Conservation (phyloP, 2,113 vertebrate genomes). For the Abramis brama region DNA sequence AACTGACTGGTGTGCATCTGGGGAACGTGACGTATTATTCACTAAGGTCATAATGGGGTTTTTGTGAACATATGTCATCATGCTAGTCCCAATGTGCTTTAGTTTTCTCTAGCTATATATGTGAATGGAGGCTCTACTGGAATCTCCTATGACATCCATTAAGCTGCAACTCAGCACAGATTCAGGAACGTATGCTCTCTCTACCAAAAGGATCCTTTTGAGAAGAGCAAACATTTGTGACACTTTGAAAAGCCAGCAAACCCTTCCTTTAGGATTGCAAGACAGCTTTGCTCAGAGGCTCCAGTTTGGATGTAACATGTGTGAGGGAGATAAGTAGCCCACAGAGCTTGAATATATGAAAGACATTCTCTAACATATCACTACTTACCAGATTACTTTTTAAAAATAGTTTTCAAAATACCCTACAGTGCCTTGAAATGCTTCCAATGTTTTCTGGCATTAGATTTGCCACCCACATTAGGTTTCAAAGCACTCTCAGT, state of each 20-base stretch:
- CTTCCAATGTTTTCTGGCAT: constrained; percentile 26
- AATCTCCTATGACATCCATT: background rate
- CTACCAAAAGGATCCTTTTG: constrained; percentile 27
- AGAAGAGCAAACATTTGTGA: constrained; percentile 33
- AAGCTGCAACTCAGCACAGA: constrained; percentile 1
- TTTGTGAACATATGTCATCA: background rate
- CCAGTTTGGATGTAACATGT: constrained; percentile 26
- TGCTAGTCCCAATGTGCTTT: background rate
- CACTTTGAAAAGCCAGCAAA: constrained; percentile 25
- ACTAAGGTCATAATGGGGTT: background rate
- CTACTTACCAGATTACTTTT: constrained; percentile 33
- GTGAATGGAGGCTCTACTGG: background rate
- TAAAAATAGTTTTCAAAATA: constrained; percentile 32
- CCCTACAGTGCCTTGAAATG: constrained; percentile 17
- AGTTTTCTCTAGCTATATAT: background rate
- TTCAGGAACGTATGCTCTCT: background rate
- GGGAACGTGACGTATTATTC: background rate
- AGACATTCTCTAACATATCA: constrained; percentile 30
- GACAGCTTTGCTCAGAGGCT: constrained; percentile 25
- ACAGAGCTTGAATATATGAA: constrained; percentile 16
- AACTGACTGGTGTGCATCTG: constrained; percentile 11
- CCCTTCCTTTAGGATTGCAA: constrained; percentile 26
- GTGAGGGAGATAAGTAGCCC: constrained; percentile 26
- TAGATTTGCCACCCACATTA: constrained; percentile 25
- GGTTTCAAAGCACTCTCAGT: constrained; percentile 17